Evolutionary conservation across 2,113 vertebrate species (phyloP).

Genomic region (Xiphorhynchus elegans): DNA sequence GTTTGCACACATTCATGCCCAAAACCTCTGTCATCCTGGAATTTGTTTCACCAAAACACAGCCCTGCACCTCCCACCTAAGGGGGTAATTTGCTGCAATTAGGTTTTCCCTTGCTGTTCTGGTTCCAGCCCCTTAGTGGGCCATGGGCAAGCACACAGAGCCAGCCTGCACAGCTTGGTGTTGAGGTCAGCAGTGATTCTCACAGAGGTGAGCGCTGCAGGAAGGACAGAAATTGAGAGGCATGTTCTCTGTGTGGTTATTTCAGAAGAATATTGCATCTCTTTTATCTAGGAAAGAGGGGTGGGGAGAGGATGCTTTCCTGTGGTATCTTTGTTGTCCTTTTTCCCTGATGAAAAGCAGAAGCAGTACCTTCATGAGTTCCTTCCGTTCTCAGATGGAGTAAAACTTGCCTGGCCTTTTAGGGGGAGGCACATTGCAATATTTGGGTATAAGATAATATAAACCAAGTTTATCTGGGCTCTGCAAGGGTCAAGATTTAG

Average conservation of each 20-base stretch:
- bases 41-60: accelerated
- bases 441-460: background rate
- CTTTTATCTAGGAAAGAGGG: background rate
- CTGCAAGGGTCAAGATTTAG: background rate
- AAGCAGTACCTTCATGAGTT: background rate
- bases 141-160: background rate
- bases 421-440: background rate
- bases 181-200: accelerated
- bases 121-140: background rate
- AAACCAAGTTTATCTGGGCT: background rate
- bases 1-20: background rate
- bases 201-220: background rate
- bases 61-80: background rate
- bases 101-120: background rate
- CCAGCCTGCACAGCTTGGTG: accelerated
- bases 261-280: background rate
- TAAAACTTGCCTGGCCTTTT: background rate
- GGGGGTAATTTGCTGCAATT: background rate
- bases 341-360: background rate
- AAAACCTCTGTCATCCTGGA: background rate
- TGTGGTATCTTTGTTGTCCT: background rate
- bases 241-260: accelerated
- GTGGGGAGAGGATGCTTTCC: background rate
- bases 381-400: background rate
- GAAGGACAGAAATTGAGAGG: background rate